These are phyloP conservation scores for Cryptus armator DNA, from an alignment of 2,888 invertebrate species.

Conservation along the genomic window DNA sequence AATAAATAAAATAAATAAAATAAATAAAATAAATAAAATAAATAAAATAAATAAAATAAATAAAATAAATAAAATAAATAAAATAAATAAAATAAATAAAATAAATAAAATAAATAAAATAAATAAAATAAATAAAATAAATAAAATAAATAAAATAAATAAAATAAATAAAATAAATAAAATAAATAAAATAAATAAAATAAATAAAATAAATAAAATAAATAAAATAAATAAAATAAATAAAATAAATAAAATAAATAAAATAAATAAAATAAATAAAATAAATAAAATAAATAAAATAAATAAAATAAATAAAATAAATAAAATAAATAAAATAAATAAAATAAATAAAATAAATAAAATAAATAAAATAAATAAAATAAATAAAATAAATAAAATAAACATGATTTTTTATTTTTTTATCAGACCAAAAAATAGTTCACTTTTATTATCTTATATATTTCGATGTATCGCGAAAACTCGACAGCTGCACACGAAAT, in stretches of 20 bases:
- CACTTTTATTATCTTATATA: not conserved
- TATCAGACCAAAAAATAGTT: not conserved
- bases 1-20: not conserved
- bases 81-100: not conserved
- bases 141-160: not conserved
- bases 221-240: not conserved
- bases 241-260: not conserved
- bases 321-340: not conserved
- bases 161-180: not conserved
- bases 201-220: not conserved
- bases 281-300: too few species aligned
- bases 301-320: not conserved
- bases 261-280: not conserved
- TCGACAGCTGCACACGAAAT: slow-evolving; percentile 1
- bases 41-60: not conserved
- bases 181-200: too few species aligned
- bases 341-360: too few species aligned
- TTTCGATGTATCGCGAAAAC: not conserved
- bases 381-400: not conserved
- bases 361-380: not conserved
- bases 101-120: not conserved
- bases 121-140: not conserved
- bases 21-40: too few species aligned
- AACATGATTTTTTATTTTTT: not conserved
- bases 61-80: not conserved